phyloP scores from a whole-genome alignment of 2,888 invertebrate genomes.

The Acleris sparsana region DNA sequence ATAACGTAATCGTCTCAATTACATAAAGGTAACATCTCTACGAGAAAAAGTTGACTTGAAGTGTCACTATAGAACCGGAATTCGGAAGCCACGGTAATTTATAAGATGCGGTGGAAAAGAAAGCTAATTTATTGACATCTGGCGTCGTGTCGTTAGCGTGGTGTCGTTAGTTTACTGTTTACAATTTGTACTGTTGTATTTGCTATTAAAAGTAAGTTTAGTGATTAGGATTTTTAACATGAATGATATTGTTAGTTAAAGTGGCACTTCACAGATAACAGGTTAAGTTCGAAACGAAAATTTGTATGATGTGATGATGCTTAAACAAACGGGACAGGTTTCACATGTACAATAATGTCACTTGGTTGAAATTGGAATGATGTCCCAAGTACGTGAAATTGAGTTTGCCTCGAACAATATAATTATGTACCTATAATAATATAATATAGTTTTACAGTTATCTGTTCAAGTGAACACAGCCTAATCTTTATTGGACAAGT shows the following conservation, averaged over 20 bases:
- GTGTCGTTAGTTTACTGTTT: conserved; percentile 11
- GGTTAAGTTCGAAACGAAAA: no score
- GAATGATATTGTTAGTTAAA: no score
- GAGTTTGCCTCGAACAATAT: no score
- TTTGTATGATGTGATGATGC: no score
- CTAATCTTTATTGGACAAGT: conserved; percentile 9
- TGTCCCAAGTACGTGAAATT: no score
- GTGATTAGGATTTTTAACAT: neutral
- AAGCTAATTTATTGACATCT: conserved; percentile 52
- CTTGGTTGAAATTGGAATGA: no score
- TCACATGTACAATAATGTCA: no score
- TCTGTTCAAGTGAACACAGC: neutral
- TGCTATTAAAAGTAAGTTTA: neutral
- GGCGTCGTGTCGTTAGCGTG: conserved; percentile 42
- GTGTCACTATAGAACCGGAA: conserved; percentile 43
- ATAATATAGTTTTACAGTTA: neutral
- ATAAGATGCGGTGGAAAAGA: conserved; percentile 47
- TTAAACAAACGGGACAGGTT: no score
- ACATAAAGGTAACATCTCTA: conserved; percentile 24
- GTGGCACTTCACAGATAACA: no score
- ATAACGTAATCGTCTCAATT: conserved; percentile 11
- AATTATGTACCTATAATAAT: neutral
- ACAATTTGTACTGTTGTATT: conserved; percentile 5
- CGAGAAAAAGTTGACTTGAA: conserved; percentile 30
- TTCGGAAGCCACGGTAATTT: conserved; percentile 42